Conservation (phyloP, 2,888 invertebrate genomes). For the Noctua janthe region DNA sequence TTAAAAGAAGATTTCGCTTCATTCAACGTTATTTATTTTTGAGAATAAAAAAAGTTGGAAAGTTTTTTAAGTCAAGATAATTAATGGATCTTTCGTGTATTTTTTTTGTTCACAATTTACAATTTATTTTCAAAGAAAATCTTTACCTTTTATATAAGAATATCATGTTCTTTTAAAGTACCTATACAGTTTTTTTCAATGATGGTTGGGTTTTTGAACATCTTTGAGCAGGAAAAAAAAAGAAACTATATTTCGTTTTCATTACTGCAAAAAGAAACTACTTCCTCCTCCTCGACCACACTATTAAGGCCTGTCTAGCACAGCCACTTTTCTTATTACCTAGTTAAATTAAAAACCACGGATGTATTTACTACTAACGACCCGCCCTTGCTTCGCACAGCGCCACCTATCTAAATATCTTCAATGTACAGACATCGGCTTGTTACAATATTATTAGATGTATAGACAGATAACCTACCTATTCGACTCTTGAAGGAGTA, state of each 20-base stretch:
- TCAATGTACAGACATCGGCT: too few species aligned
- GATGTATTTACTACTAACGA: too few species aligned
- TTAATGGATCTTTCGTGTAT: slow-evolving; percentile 26
- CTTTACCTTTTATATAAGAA: not conserved
- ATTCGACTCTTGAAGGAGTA: not conserved
- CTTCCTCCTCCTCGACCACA: not conserved
- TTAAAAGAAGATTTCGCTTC: not conserved
- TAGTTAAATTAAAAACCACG: not conserved
- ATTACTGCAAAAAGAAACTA: not conserved
- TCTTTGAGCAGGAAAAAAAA: not conserved
- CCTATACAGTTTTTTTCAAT: not conserved
- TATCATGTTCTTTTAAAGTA: too few species aligned
- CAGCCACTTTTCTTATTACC: not conserved
- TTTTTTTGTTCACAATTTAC: not conserved
- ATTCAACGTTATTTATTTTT: not conserved
- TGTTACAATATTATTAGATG: too few species aligned
- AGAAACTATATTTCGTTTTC: fast-evolving
- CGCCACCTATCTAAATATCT: too few species aligned
- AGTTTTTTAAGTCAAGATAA: not conserved
- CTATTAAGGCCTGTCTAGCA: slow-evolving; percentile 2
- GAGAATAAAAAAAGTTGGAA: not conserved
- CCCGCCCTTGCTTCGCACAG: too few species aligned
- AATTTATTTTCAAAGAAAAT: not conserved
- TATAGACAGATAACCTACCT: not conserved
- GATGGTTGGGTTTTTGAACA: not conserved